Conservation (phyloP, 2,888 invertebrate genomes). For the Drosophila helvetica region DNA sequence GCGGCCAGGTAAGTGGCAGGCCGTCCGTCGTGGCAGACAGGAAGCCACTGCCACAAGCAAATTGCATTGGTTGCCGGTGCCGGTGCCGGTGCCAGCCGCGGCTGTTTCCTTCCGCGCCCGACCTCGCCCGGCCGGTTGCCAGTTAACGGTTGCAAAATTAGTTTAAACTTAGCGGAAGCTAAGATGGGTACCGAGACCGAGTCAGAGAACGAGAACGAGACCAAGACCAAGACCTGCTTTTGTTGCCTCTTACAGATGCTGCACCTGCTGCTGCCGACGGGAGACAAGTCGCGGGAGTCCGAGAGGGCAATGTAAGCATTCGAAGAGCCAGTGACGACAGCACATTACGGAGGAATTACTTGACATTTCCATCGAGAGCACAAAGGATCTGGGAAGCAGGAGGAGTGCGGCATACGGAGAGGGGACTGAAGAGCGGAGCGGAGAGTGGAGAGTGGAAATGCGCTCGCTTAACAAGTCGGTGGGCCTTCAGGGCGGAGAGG, state of each 20-base stretch:
- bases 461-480: slow-evolving; percentile 58
- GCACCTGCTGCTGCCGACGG: slow-evolving; percentile 52
- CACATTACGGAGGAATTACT: slow-evolving; percentile 48
- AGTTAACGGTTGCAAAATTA: slow-evolving; percentile 75
- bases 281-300: slow-evolving; percentile 38
- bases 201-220: slow-evolving; percentile 14
- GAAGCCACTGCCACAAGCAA: slow-evolving; percentile 68
- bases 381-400: slow-evolving; percentile 12
- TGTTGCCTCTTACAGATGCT: slow-evolving; percentile 63
- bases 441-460: slow-evolving; percentile 48
- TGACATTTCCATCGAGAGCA: slow-evolving; percentile 51
- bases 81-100: not conserved
- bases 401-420: not conserved
- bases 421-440: slow-evolving; percentile 4
- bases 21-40: slow-evolving; percentile 24
- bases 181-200: slow-evolving; percentile 27
- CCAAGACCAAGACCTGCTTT: slow-evolving; percentile 18
- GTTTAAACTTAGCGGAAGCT: slow-evolving; percentile 75
- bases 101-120: not conserved
- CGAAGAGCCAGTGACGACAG: slow-evolving; percentile 34
- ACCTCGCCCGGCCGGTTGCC: slow-evolving; percentile 45
- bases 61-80: slow-evolving; percentile 61
- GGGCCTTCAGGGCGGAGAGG: slow-evolving; percentile 58
- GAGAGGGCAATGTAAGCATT: slow-evolving; percentile 53
- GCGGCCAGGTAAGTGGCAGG: slow-evolving; percentile 16